These are phyloP conservation scores for Drosophila emarginata DNA, from an alignment of 2,888 invertebrate species.

Conservation along the genomic window DNA sequence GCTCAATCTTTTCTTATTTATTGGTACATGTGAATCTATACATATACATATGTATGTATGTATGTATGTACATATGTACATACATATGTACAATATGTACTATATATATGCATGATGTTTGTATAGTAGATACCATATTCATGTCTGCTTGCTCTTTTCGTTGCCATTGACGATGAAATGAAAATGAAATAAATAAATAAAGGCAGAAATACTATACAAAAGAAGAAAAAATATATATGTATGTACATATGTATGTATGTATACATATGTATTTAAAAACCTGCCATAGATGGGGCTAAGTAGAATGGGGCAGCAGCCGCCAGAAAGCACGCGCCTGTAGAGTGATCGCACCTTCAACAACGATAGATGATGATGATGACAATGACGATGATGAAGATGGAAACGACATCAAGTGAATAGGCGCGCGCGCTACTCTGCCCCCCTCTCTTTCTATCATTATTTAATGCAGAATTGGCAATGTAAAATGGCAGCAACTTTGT, in stretches of 20 bases:
- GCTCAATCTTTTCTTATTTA: neutral
- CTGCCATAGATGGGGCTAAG: conserved; percentile 13
- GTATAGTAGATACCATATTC: conserved; percentile 21
- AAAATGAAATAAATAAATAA: conserved; percentile 51
- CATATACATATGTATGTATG: neutral
- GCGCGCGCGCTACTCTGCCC: neutral
- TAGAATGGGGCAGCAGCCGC: conserved; percentile 34
- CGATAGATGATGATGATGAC: conserved; percentile 38
- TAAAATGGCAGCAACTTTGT: conserved; percentile 28
- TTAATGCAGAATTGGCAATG: conserved; percentile 32
- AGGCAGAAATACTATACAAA: conserved; percentile 14
- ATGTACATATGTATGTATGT: neutral
- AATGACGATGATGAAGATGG: neutral
- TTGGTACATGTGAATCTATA: neutral
- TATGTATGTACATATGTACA: neutral
- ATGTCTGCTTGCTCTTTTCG: conserved; percentile 32
- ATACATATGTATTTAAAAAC: neutral
- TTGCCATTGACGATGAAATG: conserved; percentile 20
- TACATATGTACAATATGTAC: neutral
- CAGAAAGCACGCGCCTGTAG: conserved; percentile 70
- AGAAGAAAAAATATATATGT: neutral
- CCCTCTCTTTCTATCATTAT: neutral
- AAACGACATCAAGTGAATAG: neutral
- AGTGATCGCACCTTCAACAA: conserved; percentile 62
- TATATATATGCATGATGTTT: neutral